Conservation (phyloP, 2,113 vertebrate genomes). For the Sapajus apella region DNA sequence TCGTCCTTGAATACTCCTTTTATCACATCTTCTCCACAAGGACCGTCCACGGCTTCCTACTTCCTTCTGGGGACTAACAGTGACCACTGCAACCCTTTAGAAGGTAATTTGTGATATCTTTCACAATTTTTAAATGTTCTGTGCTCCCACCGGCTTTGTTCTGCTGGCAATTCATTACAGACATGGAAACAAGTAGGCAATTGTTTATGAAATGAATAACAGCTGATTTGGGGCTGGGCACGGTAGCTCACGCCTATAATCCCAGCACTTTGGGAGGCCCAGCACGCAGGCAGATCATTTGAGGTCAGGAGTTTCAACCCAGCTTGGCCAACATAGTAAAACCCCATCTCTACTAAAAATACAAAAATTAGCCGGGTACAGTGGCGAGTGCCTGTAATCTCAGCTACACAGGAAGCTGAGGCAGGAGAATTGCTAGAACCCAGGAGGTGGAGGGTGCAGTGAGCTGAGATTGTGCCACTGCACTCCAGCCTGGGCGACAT, state of each 20-base stretch:
- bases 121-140: background rate
- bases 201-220: rapidly evolving
- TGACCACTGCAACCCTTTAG: background rate
- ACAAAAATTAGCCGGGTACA: too few relatives aligned
- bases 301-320: background rate
- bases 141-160: background rate
- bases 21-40: background rate
- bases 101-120: background rate
- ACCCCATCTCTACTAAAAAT: too few relatives aligned
- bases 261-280: background rate
- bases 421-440: too few relatives aligned
- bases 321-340: background rate
- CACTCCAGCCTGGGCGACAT: background rate
- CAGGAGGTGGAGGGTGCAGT: background rate
- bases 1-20: background rate
- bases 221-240: background rate
- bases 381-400: too few relatives aligned
- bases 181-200: background rate
- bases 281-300: background rate
- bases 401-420: too few relatives aligned
- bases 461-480: background rate
- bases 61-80: background rate
- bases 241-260: background rate
- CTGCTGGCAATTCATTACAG: background rate
- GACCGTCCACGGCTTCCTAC: background rate